Evolutionary conservation across 2,888 invertebrate genomes (phyloP), one percentile per base, ranked within the genome.

Genomic region (Crossocerus cetratus): DNA sequence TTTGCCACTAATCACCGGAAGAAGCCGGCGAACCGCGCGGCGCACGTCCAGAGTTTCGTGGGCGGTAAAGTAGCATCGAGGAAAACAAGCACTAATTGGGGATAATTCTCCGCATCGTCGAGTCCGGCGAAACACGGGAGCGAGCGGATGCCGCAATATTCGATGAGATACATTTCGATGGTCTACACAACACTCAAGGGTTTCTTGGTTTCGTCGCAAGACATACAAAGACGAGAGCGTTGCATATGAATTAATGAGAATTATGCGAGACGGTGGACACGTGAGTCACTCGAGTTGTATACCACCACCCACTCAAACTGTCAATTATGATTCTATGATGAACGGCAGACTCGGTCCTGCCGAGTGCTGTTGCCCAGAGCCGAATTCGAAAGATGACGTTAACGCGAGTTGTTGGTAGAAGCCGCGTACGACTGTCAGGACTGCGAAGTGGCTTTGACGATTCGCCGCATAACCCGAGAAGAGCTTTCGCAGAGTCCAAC

Each of bases 261-360:
- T 80, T 80, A 70, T 72, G 67, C 72, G 75, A 80, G 65, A 14
- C 55, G 13, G 16, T 54, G 42, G 69, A 42, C 72, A 58, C 63
- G 62, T 77, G 77, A 80, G 72, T 80, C 80, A 77, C 42, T 69
- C 8, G 16, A 42, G 42, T 57, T 45, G 49, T 32, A 59, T 72
- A 66, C 69, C 53, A 65, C 69, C 69, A 72, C 80, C 79, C 68
- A 80, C 79, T 65, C 21, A 42, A 54, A 2, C 32, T 53, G 54
- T 72, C 53, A 59, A 65, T 68, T 67, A 60, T 43, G 56, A 68
- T 55, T 72, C 64, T 45, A 65, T 56, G 65, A 60, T 21, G 32
- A 61, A 61, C 14, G 32, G 11, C 32, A 32, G 32, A 8, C n/a
- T n/a, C n/a, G n/a, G 11, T 32, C 32, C 11, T 32, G 8, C n/a